phyloP scores from a whole-genome alignment of 2,888 invertebrate genomes.

The Nymphalis c-album region DNA sequence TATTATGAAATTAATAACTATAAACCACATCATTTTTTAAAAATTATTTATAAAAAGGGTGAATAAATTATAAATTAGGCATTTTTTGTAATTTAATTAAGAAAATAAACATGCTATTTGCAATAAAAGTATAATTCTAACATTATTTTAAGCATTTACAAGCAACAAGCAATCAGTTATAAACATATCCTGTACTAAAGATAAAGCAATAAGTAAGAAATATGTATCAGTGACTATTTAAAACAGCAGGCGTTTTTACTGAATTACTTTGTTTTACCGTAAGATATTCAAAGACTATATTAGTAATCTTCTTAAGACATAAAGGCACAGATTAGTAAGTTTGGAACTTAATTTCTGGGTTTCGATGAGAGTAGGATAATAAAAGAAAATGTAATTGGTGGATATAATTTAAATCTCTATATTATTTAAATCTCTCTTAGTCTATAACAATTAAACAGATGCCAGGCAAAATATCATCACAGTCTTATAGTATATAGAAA shows the following conservation, averaged over 20 bases:
- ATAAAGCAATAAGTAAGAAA: no score
- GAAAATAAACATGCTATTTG: neutral
- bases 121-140: no score
- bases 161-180: no score
- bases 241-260: no score
- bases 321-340: no score
- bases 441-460: slow-evolving; percentile 33
- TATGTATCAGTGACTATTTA: no score
- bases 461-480: slow-evolving; percentile 43
- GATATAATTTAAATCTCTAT: no score
- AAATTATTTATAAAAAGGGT: no score
- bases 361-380: neutral
- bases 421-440: slow-evolving; percentile 22
- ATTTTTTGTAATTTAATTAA: neutral
- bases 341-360: neutral
- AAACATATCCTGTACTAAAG: no score
- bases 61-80: neutral
- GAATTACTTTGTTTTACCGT: no score
- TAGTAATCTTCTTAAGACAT: neutral
- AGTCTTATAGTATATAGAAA: slow-evolving; percentile 39
- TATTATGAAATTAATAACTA: neutral
- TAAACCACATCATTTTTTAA: neutral
- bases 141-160: no score
- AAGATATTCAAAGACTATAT: neutral
- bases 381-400: neutral